Evolutionary conservation across 2,797 vertebrate species (phyloP).

Genomic region (Spinus olivaceus): DNA sequence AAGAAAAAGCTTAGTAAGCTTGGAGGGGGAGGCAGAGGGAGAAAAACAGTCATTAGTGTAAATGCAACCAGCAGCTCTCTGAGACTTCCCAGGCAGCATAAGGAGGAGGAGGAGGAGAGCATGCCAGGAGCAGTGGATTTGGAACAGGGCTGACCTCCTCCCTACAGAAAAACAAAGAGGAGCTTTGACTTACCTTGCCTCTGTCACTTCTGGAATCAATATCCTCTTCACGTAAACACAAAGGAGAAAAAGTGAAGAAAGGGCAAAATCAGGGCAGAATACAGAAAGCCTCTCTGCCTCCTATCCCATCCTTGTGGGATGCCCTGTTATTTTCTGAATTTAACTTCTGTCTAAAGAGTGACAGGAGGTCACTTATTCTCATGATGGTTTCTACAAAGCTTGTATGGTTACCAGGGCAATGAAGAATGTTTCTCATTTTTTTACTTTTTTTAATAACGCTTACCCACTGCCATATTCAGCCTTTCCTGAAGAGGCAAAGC

Average conservation of each 20-base stretch:
- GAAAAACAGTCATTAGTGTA: conserved; percentile 53
- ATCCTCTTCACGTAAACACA: neutral
- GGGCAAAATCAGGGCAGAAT: neutral
- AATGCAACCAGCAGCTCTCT: conserved; percentile 35
- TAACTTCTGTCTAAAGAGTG: neutral
- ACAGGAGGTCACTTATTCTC: neutral
- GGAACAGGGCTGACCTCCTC: neutral
- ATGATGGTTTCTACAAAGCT: neutral
- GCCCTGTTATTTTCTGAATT: neutral
- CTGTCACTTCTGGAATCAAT: neutral
- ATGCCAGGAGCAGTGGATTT: neutral
- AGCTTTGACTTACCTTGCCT: neutral
- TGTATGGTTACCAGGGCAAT: neutral
- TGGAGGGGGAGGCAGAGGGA: neutral
- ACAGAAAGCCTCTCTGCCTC: neutral
- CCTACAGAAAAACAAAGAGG: neutral
- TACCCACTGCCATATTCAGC: neutral
- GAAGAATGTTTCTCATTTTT: neutral
- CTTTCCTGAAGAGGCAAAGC: neutral
- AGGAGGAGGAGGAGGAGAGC: neutral
- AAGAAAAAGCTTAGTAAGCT: conserved; percentile 29
- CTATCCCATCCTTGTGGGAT: neutral
- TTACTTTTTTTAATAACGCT: neutral
- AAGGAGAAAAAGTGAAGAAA: neutral
- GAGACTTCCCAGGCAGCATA: neutral